phyloP scores from a whole-genome alignment of 2,797 vertebrate species.

The Sebastolobus alascanus region DNA sequence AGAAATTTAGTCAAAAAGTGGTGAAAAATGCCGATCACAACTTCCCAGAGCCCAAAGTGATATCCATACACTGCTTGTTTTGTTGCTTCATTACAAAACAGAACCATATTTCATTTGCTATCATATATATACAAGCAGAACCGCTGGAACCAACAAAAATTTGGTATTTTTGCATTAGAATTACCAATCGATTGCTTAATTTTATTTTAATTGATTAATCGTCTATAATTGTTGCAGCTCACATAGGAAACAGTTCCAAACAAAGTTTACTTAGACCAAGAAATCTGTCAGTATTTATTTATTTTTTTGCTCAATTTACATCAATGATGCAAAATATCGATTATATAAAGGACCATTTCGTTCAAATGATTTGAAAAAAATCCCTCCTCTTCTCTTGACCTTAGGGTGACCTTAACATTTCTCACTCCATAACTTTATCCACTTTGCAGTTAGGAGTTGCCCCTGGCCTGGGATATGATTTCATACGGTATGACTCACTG shows the following conservation, averaged over 20 bases:
- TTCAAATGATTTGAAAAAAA: not conserved
- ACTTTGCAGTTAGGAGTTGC: constrained; percentile 36
- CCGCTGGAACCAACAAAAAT: not conserved
- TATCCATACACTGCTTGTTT: not conserved
- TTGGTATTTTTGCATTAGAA: not conserved
- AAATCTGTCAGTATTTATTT: not conserved
- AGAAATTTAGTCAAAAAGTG: not conserved
- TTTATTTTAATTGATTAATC: not conserved
- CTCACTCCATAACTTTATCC: constrained; percentile 61
- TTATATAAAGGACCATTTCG: not conserved
- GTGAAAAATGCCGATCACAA: not conserved
- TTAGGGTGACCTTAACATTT: constrained; percentile 77
- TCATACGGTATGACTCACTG: constrained; percentile 12
- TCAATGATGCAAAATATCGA: not conserved
- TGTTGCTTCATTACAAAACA: not conserved
- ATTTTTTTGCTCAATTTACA: not conserved
- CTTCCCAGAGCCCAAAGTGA: not conserved
- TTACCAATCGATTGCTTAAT: not conserved
- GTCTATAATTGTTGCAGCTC: not conserved
- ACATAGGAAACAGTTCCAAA: not conserved
- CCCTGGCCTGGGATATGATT: constrained; percentile 15
- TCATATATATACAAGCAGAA: not conserved
- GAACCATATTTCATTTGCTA: not conserved
- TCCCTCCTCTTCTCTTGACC: constrained; percentile 62
- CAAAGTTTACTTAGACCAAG: not conserved